A percentile compares a stretch with the other conserved stretches of the same genome.
Conservation (phyloP, 2,113 vertebrate genomes). For the Neolamprologus caudopunctatus region DNA sequence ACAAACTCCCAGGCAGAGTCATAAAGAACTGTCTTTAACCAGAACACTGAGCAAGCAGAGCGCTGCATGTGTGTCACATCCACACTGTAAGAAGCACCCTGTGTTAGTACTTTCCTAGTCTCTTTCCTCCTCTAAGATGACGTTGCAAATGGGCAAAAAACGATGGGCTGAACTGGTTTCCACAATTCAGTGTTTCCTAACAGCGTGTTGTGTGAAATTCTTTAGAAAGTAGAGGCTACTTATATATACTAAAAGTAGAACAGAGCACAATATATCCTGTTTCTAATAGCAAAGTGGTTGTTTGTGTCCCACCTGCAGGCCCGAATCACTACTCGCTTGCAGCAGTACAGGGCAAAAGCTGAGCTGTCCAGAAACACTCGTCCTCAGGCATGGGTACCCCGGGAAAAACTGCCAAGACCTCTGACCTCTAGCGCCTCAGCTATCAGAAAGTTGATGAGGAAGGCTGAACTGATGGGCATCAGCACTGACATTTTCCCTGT, state of each 20-base stretch:
- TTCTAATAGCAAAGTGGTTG: not conserved
- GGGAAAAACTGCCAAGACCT: constrained; percentile 91
- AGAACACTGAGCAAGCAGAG: not conserved
- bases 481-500: constrained; percentile 97
- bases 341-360: constrained; percentile 93
- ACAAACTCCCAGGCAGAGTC: not conserved
- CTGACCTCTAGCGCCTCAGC: constrained; percentile 95
- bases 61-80: not conserved
- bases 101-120: not conserved
- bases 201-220: not conserved
- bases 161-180: not conserved
- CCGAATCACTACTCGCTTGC: constrained; percentile 89
- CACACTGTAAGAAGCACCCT: not conserved
- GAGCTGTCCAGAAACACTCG: constrained; percentile 91
- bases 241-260: not conserved
- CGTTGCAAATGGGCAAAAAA: not conserved
- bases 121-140: not conserved
- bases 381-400: constrained; percentile 95
- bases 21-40: not conserved
- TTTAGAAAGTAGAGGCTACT: not conserved
- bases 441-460: constrained; percentile 94
- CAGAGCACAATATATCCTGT: not conserved
- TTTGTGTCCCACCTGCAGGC: constrained; percentile 64
- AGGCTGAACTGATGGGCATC: constrained; percentile 97
- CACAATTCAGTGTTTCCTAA: not conserved